Percentiles rank a stretch among this genome's conserved stretches.
Evolutionary conservation across 2,113 vertebrate genomes (phyloP).

Genomic region (Mustela lutreola): DNA sequence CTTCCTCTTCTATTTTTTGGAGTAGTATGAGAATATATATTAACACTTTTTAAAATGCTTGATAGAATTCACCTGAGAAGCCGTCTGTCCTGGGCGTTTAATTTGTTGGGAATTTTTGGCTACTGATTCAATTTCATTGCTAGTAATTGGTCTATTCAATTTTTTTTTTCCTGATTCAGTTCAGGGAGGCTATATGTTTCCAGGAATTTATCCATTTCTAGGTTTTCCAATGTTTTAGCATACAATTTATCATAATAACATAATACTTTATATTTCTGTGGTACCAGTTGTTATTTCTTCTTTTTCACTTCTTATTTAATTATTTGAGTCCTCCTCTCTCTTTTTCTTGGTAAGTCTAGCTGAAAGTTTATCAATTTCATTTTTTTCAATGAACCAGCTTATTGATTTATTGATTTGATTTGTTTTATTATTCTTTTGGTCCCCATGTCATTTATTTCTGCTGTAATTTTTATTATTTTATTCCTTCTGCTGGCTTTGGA

Average conservation of each 20-base stretch:
- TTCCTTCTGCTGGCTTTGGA: neutral
- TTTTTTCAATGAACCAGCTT: neutral
- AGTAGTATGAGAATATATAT: neutral
- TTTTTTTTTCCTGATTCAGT: neutral
- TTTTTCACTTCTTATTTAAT: neutral
- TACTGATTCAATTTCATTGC: neutral
- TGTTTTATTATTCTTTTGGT: neutral
- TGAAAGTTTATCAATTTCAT: neutral
- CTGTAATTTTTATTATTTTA: neutral
- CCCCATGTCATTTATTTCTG: neutral
- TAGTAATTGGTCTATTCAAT: neutral
- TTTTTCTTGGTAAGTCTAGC: neutral
- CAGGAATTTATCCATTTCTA: neutral
- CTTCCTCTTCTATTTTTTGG: neutral
- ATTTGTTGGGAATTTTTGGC: neutral
- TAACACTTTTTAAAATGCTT: neutral
- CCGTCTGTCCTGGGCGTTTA: neutral
- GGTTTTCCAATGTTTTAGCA: neutral
- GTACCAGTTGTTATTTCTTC: neutral
- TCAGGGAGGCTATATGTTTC: neutral
- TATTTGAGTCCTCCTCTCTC: neutral
- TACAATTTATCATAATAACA: neutral
- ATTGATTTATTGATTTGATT: too few relatives aligned
- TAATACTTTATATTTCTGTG: neutral
- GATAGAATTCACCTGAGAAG: neutral